These are phyloP conservation scores for Drosophila sp. DNA, from an alignment of 1,140 invertebrate species.

Conservation along the genomic window DNA sequence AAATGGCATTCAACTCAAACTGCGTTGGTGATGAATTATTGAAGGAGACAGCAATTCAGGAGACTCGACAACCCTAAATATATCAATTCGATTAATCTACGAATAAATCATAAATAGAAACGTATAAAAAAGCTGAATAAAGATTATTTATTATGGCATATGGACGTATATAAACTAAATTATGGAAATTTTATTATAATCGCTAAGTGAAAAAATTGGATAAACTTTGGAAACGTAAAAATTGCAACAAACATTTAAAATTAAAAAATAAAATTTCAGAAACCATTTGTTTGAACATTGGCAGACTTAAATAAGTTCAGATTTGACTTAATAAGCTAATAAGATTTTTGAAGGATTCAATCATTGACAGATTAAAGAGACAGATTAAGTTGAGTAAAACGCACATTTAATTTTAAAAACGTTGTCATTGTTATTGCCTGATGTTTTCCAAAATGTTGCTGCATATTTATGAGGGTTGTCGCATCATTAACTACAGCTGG, in stretches of 20 bases:
- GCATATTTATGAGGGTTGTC: not conserved
- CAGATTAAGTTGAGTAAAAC: too few relatives aligned
- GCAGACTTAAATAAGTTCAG: too few relatives aligned
- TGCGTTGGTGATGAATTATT: not conserved
- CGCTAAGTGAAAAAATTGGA: too few relatives aligned
- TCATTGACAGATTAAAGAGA: too few relatives aligned
- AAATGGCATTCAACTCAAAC: not conserved
- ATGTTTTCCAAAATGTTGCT: not conserved
- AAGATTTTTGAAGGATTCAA: too few relatives aligned
- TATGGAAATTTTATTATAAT: not conserved
- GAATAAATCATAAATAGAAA: not conserved
- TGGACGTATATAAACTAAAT: not conserved
- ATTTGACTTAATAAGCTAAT: too few relatives aligned
- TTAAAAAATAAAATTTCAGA: too few relatives aligned
- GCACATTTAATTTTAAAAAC: not conserved
- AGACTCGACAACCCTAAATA: not conserved
- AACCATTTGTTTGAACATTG: too few relatives aligned
- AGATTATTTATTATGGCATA: not conserved
- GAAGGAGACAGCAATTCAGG: not conserved
- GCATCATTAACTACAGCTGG: not conserved
- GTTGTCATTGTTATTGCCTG: too few relatives aligned
- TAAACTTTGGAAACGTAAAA: too few relatives aligned
- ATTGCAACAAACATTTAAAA: too few relatives aligned
- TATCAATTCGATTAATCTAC: constrained; percentile 3
- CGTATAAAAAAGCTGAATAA: not conserved